Evolutionary conservation across 2,888 invertebrate species (phyloP).

Genomic region (Cataglyphis livida): DNA sequence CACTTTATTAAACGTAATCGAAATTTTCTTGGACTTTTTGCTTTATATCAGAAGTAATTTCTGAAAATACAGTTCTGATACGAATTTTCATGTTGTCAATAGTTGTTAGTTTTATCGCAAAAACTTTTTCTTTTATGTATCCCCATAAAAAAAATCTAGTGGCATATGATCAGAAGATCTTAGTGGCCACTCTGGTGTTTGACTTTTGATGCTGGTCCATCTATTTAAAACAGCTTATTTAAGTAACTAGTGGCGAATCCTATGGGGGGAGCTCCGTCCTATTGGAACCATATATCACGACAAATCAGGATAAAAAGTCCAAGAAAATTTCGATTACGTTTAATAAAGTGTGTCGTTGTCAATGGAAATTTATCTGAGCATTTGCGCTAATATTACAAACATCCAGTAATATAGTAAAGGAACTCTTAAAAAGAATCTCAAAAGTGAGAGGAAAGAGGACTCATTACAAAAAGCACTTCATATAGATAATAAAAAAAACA

Average conservation of each 20-base stretch:
- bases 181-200: background rate
- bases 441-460: too few species aligned
- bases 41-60: background rate
- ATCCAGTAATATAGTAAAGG: background rate
- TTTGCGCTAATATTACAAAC: background rate
- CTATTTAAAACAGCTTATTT: conserved; percentile 1
- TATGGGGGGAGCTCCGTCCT: background rate
- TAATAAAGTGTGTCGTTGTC: background rate
- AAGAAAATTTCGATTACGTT: background rate
- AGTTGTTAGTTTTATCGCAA: background rate
- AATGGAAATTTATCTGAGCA: background rate
- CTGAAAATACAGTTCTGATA: background rate
- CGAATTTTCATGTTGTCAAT: background rate
- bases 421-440: too few species aligned
- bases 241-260: background rate
- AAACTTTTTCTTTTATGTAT: conserved; percentile 2
- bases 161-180: background rate
- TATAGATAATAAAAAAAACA: background rate
- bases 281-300: background rate
- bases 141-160: background rate
- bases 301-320: background rate
- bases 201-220: background rate
- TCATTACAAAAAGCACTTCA: too few species aligned
- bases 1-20: background rate
- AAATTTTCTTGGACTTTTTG: background rate